A percentile compares a stretch with the other conserved stretches of the same genome.
Evolutionary conservation across 2,888 invertebrate genomes (phyloP).

Genomic region (Microctonus brassicae): DNA sequence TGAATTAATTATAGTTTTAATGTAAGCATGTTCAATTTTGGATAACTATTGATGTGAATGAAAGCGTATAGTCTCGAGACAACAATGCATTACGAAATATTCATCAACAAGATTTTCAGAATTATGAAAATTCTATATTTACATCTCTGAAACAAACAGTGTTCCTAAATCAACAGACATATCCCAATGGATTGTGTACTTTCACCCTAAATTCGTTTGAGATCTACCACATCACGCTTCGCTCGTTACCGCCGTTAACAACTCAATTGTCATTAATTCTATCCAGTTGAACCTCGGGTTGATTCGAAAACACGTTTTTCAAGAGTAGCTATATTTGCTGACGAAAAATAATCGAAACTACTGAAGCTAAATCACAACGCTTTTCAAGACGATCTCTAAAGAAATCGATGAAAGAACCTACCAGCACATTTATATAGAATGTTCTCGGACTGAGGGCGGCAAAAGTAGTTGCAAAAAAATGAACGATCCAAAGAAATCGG

Average conservation of each 20-base stretch:
- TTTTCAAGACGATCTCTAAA: no score
- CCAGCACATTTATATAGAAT: not conserved
- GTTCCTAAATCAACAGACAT: constrained; percentile 10
- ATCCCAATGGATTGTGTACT: not conserved
- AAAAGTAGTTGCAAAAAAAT: not conserved
- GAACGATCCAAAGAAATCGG: not conserved
- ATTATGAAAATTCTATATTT: not conserved
- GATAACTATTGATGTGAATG: no score
- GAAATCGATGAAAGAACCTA: not conserved
- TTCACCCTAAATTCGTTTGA: not conserved
- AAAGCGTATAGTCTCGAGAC: no score
- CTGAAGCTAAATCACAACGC: not conserved
- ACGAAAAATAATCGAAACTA: no score
- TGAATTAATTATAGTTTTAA: no score
- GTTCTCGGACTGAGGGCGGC: not conserved
- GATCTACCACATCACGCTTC: not conserved
- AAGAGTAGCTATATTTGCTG: no score
- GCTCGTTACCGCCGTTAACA: constrained; percentile 25
- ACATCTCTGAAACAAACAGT: not conserved
- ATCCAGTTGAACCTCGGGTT: constrained; percentile 8
- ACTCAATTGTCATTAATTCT: constrained; percentile 20
- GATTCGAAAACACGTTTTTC: no score
- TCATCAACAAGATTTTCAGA: not conserved
- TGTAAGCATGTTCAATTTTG: no score
- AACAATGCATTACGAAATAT: not conserved